A percentile compares a stretch with the other conserved stretches of the same genome.
phyloP scores from a whole-genome alignment of 1,140 invertebrate genomes.

The Pollicipes pollicipes region DNA sequence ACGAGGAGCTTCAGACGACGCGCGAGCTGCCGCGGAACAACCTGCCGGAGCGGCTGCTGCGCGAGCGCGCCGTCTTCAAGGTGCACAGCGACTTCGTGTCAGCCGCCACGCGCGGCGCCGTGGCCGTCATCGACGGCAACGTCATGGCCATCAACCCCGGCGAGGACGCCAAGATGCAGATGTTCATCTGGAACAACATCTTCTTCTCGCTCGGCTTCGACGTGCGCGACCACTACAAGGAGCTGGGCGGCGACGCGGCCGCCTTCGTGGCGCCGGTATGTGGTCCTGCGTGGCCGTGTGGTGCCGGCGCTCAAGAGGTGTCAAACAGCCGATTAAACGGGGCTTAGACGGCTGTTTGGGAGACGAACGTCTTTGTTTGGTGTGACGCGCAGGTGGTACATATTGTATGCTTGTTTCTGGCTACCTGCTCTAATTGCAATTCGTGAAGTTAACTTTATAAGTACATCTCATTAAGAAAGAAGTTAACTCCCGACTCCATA shows the following conservation, averaged over 20 bases:
- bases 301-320: too few relatives aligned
- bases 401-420: too few relatives aligned
- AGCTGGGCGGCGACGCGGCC: conserved; percentile 91
- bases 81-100: conserved; percentile 93
- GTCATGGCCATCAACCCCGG: conserved; percentile 99
- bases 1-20: conserved; percentile 96
- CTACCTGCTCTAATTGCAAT: too few relatives aligned
- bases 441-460: too few relatives aligned
- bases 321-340: too few relatives aligned
- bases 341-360: too few relatives aligned
- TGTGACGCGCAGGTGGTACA: too few relatives aligned
- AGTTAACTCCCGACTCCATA: too few relatives aligned
- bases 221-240: conserved; percentile 97
- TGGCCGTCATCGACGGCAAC: conserved; percentile 98
- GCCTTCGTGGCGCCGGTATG: conserved; percentile 78
- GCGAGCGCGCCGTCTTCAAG: conserved; percentile 96
- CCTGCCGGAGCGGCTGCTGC: conserved; percentile 75
- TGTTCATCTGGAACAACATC: conserved; percentile 99
- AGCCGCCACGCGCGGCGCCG: conserved; percentile 84
- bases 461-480: too few relatives aligned
- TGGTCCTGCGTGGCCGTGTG: too few relatives aligned
- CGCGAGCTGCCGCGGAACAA: conserved; percentile 84
- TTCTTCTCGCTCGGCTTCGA: conserved; percentile 99
- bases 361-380: too few relatives aligned
- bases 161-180: conserved; percentile 97